Evolutionary conservation across 2,797 vertebrate genomes (phyloP), one percentile per base, ranked within the genome.

Genomic region (Picus viridis): DNA sequence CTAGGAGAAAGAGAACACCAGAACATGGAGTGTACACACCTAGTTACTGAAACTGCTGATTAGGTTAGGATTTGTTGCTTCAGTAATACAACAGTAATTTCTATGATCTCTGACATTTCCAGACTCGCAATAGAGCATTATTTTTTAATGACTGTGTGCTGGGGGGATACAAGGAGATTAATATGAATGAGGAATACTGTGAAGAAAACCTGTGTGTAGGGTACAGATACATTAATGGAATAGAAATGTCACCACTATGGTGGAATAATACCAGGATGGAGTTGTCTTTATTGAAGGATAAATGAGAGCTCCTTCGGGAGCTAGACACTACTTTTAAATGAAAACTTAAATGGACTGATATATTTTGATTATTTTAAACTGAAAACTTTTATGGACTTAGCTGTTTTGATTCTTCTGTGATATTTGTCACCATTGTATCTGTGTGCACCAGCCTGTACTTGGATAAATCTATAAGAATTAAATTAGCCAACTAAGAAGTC

Each of bases 341-440:
- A 68, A 78, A 57, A 53, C 9, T 81, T 62, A 62, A 79, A 34
- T 39, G 32, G 54, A 47, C 34, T 43, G 26, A 68, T 87, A 51
- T 82, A 2, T 64, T 78, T 82, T 75, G 39, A 34, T 85, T 79
- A 71, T 73, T 91, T 89, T 87, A 30, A 77, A 77, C 43, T 30
- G 15, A 61, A 74, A 89, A 65, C 23, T 79, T 82, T 32, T 2
- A 9, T 7, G 20, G 27, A 11, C 32, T 51, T 47, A 45, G 45
- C 51, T 70, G 2, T 87, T 87, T 80, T 69, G 59, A n/a, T 89
- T 83, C 16, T 72, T 87, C 41, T 63, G 36, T 88, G 74, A 10
- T 10, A 62, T 30, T 83, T 16, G 12, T 91, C 83, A 70, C 29
- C 26, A 69, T 68, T 11, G 6, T 70, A 54, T 32, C 39, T 74